Evolutionary conservation across 1,140 invertebrate species (phyloP).

Genomic region (Drosophila truncata): DNA sequence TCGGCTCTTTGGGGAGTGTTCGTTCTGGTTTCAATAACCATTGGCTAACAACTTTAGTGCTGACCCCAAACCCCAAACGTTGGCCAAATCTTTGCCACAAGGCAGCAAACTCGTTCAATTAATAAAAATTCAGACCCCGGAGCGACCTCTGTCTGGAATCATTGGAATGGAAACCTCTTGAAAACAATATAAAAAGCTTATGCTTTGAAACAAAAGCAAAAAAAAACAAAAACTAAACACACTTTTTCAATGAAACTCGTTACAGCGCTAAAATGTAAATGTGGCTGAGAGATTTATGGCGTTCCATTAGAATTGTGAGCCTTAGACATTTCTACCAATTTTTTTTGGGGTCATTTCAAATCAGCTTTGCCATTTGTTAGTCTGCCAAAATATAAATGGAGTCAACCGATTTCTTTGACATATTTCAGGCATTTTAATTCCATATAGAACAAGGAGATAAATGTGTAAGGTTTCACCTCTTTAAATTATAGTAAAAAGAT

Average conservation of each 20-base stretch:
- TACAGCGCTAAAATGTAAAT: conserved; percentile 46
- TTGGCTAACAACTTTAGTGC: conserved; percentile 11
- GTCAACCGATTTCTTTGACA: conserved; percentile 21
- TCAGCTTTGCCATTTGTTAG: conserved; percentile 35
- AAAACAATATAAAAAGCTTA: conserved; percentile 21
- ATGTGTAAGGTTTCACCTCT: neutral
- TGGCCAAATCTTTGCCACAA: conserved; percentile 16
- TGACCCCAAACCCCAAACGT: conserved; percentile 15
- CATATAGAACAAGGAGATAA: neutral
- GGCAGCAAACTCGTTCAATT: conserved; percentile 35
- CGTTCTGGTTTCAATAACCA: conserved; percentile 34
- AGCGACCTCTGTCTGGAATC: conserved; percentile 24
- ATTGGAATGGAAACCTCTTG: conserved; percentile 23
- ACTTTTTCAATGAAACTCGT: conserved; percentile 39
- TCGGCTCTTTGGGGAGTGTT: conserved; percentile 21
- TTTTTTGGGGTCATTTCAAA: conserved; percentile 34
- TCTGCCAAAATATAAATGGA: conserved; percentile 23
- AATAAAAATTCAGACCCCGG: conserved; percentile 38
- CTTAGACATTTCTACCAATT: conserved; percentile 15
- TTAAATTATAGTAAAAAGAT: neutral
- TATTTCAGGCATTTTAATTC: conserved; percentile 8
- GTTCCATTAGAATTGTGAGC: conserved; percentile 35
- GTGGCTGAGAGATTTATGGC: conserved; percentile 34
- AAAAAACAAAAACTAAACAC: neutral
- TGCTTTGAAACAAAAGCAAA: conserved; percentile 10